A percentile compares a stretch with the other conserved stretches of the same genome.
These are phyloP conservation scores for Fukomys damarensis DNA, from an alignment of 2,113 vertebrate genomes.

Conservation along the genomic window DNA sequence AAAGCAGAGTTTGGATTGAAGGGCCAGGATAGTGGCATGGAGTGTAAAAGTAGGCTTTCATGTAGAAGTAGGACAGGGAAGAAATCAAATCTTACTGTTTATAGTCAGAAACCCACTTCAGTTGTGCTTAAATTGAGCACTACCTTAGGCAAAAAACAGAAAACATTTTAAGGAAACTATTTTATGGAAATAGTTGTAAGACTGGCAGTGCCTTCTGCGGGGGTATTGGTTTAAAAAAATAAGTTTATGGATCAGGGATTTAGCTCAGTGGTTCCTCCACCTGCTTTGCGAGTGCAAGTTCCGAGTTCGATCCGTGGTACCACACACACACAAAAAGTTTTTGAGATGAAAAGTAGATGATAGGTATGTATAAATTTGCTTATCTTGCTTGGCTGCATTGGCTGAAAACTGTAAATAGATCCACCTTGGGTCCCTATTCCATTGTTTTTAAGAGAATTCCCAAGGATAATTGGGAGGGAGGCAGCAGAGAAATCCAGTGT, in stretches of 20 bases:
- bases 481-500: neutral
- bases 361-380: slow-evolving; percentile 64
- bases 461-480: neutral
- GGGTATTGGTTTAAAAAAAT: slow-evolving; percentile 21
- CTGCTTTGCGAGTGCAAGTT: too few species aligned
- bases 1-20: slow-evolving; percentile 18
- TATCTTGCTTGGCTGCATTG: slow-evolving; percentile 46
- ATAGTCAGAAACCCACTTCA: slow-evolving; percentile 28
- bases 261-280: too few species aligned
- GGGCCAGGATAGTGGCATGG: neutral
- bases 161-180: neutral
- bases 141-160: slow-evolving; percentile 34
- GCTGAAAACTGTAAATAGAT: slow-evolving; percentile 34
- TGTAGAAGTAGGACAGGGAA: neutral
- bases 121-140: slow-evolving; percentile 33
- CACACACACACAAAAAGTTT: too few species aligned
- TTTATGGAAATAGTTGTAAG: slow-evolving; percentile 29
- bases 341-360: slow-evolving; percentile 51
- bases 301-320: too few species aligned
- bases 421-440: slow-evolving; percentile 16
- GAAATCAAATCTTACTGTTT: slow-evolving; percentile 33
- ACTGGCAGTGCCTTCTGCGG: neutral
- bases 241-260: too few species aligned
- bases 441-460: slow-evolving; percentile 6
- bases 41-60: neutral